Base-by-base conservation (phyloP, 1,140 invertebrate genomes). In the Drosophila micromelanica region DNA sequence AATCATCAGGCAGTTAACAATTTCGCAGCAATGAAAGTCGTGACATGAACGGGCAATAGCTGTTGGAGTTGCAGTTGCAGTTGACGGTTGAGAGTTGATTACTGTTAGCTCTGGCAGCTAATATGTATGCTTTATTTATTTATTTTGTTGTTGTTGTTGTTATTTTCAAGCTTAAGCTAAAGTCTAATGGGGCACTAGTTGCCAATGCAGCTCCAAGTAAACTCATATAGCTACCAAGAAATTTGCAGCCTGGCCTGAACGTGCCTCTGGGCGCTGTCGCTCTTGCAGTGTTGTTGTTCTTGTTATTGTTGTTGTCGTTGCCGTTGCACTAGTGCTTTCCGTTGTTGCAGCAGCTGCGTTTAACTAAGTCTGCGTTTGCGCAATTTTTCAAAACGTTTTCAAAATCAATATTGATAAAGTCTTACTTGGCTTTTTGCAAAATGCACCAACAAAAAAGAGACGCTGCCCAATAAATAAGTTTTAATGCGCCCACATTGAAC, bases 401-500 rank as follows among this genome's bases (percentile, higher is more conserved):
- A 71, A 82, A 80, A 85, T 77, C 68, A 71, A 72, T 69, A 67
- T 77, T 74, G 93, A 80, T 75, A 93, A 75, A 32, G 61, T 40
- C 68, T 63, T 56, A 56, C 52, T 64, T 64, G 17, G 32, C 52
- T 38, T 59, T 67, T 30, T 27, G 23, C 43, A 38, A 45, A 35
- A 59, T 59, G 23, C 27, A 61, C 32, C 23, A 57, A 45, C 46
- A 80, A 43, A 92, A 38, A 73, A 89, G 52, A 62, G 15, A 43
- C 48, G 62, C 78, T 61, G 57, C 57, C 48, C 52, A 54, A 54
- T 82, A 60, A 86, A 93, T 96, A 97, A 92, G 3, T 56, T 32
- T 54, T 43, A 63, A 49, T 20, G 55, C 38, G 32, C 23, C 17
- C 43, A 56, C 13, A 46, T 30, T 11, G 35, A 40, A 85, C 85